These are phyloP conservation scores for Cephus rjabovi DNA, from an alignment of 2,888 invertebrate genomes.

Conservation along the genomic window DNA sequence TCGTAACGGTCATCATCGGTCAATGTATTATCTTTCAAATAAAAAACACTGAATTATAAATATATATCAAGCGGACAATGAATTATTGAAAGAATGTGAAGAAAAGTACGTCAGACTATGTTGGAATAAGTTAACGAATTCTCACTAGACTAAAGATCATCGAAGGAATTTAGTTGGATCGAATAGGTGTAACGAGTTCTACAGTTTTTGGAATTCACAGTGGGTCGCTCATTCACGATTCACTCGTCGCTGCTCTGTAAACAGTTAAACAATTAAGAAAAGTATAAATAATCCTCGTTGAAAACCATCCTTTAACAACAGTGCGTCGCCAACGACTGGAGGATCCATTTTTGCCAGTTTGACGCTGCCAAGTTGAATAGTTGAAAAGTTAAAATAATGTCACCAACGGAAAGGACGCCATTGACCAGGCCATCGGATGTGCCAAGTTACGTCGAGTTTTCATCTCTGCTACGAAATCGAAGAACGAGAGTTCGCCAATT, in stretches of 20 bases:
- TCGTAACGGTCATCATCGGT: background rate
- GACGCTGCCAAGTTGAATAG: background rate
- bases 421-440: constrained; percentile 62
- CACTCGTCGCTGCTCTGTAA: background rate
- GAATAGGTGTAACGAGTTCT: background rate
- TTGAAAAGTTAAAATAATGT: constrained; percentile 27
- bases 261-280: background rate
- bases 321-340: background rate
- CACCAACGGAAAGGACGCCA: constrained; percentile 69
- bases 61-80: background rate
- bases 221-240: background rate
- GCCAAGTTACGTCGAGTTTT: constrained; percentile 69
- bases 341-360: background rate
- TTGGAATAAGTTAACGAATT: background rate
- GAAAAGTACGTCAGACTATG: background rate
- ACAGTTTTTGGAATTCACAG: background rate
- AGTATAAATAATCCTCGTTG: background rate
- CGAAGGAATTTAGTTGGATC: background rate
- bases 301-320: background rate
- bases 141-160: background rate
- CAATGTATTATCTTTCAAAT: background rate
- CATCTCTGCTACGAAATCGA: constrained; percentile 66
- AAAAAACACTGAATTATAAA: background rate
- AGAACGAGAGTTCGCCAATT: constrained; percentile 69
- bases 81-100: background rate